These are phyloP conservation scores for Pocillopora damicornis DNA, from an alignment of 64 coral and sea anemone genomes.

Conservation along the genomic window DNA sequence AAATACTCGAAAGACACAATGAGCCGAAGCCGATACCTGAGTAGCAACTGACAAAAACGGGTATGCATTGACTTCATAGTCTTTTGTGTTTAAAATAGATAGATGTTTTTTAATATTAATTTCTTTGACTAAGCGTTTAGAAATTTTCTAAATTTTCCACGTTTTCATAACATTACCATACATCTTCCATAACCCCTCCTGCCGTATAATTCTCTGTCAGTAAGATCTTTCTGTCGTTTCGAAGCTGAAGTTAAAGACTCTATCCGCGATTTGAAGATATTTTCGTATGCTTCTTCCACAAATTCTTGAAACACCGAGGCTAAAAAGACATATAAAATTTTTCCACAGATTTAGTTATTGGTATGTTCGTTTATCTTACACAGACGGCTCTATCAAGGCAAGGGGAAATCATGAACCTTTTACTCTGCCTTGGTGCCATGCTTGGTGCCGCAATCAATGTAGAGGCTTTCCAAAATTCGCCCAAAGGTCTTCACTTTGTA, in stretches of 20 bases:
- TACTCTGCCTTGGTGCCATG: neutral
- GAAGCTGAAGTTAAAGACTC: too few relatives aligned
- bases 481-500: constrained; percentile 44
- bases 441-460: neutral
- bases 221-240: too few relatives aligned
- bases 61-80: neutral
- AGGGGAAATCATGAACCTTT: neutral
- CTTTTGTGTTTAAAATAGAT: neutral
- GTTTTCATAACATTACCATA: too few relatives aligned
- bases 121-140: too few relatives aligned
- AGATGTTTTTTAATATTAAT: neutral
- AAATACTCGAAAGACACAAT: neutral
- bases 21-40: neutral
- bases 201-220: too few relatives aligned
- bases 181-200: too few relatives aligned
- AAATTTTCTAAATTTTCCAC: too few relatives aligned
- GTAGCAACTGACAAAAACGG: neutral
- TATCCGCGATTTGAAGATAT: too few relatives aligned
- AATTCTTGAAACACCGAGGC: too few relatives aligned
- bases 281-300: too few relatives aligned
- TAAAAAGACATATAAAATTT: too few relatives aligned
- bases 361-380: neutral
- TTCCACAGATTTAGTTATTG: too few relatives aligned
- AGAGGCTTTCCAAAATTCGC: neutral
- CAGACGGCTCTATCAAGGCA: neutral